These are phyloP conservation scores for Sylvicola cinctus DNA, from an alignment of 2,888 invertebrate species.

Conservation along the genomic window DNA sequence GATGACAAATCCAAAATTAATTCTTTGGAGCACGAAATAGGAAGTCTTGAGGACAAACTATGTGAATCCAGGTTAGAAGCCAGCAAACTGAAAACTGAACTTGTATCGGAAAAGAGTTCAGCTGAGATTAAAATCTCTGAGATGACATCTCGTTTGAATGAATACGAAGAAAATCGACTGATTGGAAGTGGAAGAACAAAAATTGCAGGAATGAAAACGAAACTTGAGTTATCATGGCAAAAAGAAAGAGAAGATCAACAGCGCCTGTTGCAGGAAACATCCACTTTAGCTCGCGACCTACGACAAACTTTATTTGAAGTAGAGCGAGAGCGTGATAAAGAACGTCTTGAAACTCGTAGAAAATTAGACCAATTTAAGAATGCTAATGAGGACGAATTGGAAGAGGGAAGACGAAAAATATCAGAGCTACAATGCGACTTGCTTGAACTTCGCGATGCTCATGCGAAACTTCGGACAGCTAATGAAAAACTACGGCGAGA, in stretches of 20 bases:
- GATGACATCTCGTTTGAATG: constrained; percentile 53
- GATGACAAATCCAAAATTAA: constrained; percentile 51
- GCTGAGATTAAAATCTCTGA: constrained; percentile 74
- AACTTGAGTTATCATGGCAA: constrained; percentile 83
- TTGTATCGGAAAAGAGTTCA: constrained; percentile 71
- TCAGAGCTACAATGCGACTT: constrained; percentile 70
- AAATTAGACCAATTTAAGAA: constrained; percentile 69
- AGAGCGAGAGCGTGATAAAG: constrained; percentile 76
- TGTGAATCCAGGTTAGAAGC: constrained; percentile 64
- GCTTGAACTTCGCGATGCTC: constrained; percentile 72
- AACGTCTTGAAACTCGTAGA: constrained; percentile 67
- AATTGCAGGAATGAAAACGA: constrained; percentile 65
- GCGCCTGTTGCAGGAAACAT: constrained; percentile 72
- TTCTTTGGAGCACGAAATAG: constrained; percentile 49
- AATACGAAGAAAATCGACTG: constrained; percentile 71
- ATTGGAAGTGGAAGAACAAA: constrained; percentile 66
- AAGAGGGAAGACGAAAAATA: constrained; percentile 70
- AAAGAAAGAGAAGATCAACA: constrained; percentile 86
- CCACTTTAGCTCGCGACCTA: constrained; percentile 69
- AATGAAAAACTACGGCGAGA: constrained; percentile 78
- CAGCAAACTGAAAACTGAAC: constrained; percentile 68
- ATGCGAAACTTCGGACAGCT: constrained; percentile 74
- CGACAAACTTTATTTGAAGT: constrained; percentile 71
- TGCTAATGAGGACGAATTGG: constrained; percentile 70
- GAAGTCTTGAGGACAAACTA: constrained; percentile 71